phyloP scores from a whole-genome alignment of 2,797 vertebrate species.

The Odontamblyopus rebecca region DNA sequence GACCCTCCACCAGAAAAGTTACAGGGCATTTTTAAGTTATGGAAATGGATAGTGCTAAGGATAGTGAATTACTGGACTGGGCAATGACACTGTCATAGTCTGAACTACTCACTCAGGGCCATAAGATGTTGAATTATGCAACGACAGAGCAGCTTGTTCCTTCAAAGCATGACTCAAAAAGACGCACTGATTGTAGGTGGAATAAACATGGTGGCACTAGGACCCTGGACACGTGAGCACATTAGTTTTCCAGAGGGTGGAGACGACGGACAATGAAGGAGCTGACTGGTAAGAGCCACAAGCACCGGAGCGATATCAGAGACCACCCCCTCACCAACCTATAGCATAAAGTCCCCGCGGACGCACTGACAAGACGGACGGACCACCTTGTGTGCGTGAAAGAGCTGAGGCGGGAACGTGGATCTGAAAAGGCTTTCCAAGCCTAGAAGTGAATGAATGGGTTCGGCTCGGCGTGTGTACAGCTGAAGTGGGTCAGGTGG shows the following conservation, averaged over 20 bases:
- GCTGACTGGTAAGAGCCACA: conserved; percentile 61
- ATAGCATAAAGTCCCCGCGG: conserved; percentile 26
- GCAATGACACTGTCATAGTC: conserved; percentile 58
- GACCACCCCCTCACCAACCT: conserved; percentile 14
- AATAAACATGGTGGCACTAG: conserved; percentile 62
- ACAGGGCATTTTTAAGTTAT: not conserved
- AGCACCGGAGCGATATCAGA: conserved; percentile 60
- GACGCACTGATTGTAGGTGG: not conserved
- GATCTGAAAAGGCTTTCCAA: conserved; percentile 7
- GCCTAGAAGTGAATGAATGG: conserved; percentile 58
- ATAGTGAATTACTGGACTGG: conserved; percentile 50
- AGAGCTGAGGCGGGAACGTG: conserved; percentile 25
- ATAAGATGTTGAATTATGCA: conserved; percentile 65
- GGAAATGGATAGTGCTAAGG: conserved; percentile 30
- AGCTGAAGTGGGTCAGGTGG: conserved; percentile 71
- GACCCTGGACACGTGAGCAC: conserved; percentile 71
- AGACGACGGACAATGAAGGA: conserved; percentile 74
- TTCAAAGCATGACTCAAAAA: conserved; percentile 51
- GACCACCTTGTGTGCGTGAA: conserved; percentile 11
- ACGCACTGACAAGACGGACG: conserved; percentile 40
- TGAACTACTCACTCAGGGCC: conserved; percentile 41
- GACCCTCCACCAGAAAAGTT: not conserved
- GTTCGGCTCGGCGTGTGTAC: conserved; percentile 37
- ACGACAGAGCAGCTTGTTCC: conserved; percentile 40
- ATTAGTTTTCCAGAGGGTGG: conserved; percentile 68